phyloP scores from a whole-genome alignment of 2,113 vertebrate genomes.

The Leucosticte australis region DNA sequence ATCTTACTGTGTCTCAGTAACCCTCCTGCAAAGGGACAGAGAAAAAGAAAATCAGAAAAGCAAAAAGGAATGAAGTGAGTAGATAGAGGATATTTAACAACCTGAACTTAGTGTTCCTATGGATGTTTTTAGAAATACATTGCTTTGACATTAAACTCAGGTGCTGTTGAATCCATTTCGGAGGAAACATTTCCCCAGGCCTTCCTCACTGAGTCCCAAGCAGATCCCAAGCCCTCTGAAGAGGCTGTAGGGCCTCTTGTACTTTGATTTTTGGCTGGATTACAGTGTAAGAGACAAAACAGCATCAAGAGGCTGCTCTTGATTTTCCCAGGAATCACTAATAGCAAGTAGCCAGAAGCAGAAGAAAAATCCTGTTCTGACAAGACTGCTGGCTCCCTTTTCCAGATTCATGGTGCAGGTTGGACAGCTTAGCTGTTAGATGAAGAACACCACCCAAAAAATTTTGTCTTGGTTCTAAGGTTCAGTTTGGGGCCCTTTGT shows the following conservation, averaged over 20 bases:
- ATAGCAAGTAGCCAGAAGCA: not conserved
- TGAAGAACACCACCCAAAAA: not conserved
- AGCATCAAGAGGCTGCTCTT: not conserved
- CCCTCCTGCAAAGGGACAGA: not conserved
- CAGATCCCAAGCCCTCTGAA: not conserved
- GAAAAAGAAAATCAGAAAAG: not conserved
- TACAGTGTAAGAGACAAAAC: not conserved
- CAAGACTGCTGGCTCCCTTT: not conserved
- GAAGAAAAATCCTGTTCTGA: not conserved
- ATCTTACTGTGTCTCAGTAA: not conserved
- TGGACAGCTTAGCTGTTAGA: not conserved
- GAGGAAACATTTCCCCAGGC: not conserved
- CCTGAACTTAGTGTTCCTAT: not conserved
- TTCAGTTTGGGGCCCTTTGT: not conserved
- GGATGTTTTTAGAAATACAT: not conserved
- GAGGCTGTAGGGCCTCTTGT: not conserved
- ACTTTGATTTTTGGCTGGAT: not conserved
- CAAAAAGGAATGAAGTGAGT: not conserved
- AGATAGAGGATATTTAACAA: not conserved
- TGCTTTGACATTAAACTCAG: not conserved
- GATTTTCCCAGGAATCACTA: not conserved
- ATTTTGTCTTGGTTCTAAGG: not conserved
- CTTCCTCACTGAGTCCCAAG: not conserved
- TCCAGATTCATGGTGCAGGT: not conserved
- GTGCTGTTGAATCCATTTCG: not conserved